Conservation (phyloP, 1,140 invertebrate genomes). For the Periplaneta americana region DNA sequence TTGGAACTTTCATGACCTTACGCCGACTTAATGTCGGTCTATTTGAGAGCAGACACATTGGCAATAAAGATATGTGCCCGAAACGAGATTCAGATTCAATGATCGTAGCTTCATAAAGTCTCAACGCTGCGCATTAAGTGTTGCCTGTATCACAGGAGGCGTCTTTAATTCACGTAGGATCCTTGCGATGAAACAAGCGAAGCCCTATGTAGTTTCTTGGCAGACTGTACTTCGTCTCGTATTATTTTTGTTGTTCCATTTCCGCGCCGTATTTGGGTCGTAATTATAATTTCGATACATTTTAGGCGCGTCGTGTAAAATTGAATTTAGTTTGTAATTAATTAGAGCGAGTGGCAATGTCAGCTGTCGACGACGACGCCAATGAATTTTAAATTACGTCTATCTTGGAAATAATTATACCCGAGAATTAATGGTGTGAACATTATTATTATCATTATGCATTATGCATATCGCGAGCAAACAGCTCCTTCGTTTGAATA, state of each 20-base stretch:
- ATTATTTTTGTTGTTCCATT: neutral
- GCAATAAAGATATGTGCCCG: too few relatives aligned
- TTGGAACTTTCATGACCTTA: too few relatives aligned
- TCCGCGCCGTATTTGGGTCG: too few relatives aligned
- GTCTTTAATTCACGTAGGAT: too few relatives aligned
- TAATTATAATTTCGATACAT: neutral
- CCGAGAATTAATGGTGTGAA: neutral
- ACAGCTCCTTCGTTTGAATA: neutral
- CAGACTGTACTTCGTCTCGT: neutral
- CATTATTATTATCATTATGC: neutral
- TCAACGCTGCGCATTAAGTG: too few relatives aligned
- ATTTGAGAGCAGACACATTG: too few relatives aligned
- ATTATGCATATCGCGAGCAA: neutral
- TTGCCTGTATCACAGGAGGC: too few relatives aligned
- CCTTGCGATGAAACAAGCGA: too few relatives aligned
- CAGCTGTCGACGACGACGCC: neutral
- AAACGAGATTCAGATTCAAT: too few relatives aligned
- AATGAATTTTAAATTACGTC: neutral
- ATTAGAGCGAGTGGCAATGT: neutral
- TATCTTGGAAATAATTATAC: neutral
- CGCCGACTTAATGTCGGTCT: too few relatives aligned
- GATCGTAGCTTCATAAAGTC: too few relatives aligned
- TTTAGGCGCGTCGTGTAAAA: neutral
- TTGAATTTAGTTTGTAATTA: neutral
- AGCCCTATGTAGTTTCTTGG: too few relatives aligned